Percentiles rank a stretch among this genome's conserved stretches.
phyloP scores from a whole-genome alignment of 2,888 invertebrate genomes.

The Fragum fragum region DNA sequence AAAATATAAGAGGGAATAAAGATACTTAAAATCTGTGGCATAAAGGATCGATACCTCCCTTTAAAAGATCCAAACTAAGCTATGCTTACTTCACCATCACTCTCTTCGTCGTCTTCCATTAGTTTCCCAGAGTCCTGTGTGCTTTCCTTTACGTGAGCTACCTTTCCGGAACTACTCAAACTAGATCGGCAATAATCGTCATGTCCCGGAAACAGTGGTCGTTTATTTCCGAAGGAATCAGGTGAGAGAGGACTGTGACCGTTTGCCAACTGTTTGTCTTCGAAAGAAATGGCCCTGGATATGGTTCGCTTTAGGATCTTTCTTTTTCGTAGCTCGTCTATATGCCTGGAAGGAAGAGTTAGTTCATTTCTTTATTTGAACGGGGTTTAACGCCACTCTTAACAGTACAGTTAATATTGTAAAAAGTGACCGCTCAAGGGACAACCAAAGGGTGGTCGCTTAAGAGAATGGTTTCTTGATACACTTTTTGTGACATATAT shows the following conservation, averaged over 20 bases:
- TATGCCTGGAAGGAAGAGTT: background rate
- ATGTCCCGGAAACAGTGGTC: background rate
- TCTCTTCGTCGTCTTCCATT: constrained; percentile 20
- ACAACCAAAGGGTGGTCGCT: too few species aligned
- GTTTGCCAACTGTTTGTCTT: constrained; percentile 1
- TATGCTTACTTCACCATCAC: background rate
- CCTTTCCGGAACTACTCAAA: background rate
- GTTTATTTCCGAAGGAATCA: background rate
- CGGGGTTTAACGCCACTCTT: too few species aligned
- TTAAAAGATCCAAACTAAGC: background rate
- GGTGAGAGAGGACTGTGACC: background rate
- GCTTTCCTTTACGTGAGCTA: background rate
- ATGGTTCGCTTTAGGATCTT: constrained; percentile 15
- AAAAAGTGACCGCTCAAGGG: too few species aligned
- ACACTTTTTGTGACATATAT: too few species aligned
- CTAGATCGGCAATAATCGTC: constrained; percentile 3
- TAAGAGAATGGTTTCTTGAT: too few species aligned
- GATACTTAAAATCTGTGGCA: too few species aligned
- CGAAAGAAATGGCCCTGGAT: constrained; percentile 20
- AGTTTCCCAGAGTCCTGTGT: background rate
- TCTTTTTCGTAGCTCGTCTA: background rate
- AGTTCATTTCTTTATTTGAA: too few species aligned
- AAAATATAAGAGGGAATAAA: too few species aligned
- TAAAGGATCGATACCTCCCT: background rate
- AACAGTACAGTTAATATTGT: too few species aligned